Evolutionary conservation across 2,888 invertebrate species (phyloP), one percentile per base, ranked within the genome.

Genomic region (Blomia tropicalis): DNA sequence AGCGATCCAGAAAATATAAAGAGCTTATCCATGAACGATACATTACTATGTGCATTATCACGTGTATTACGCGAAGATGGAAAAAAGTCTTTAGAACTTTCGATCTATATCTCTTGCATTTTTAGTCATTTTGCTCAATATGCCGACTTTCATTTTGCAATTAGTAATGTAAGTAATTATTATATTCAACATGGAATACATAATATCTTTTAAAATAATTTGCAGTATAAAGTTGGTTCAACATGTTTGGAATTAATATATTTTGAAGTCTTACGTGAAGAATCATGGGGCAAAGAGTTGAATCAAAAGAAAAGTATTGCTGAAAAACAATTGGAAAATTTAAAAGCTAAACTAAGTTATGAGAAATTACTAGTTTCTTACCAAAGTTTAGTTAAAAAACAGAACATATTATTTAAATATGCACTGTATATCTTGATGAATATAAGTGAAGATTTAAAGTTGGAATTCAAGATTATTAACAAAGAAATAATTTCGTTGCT

Each of bases 101-200:
- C 92, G 69, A 93, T 91, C 69, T 93, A 93, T 75, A 88, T 98
- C 72, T 85, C 93, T 67, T 90, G 91, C 73, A 87, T 90, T 70
- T 96, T 96, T 77, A 91, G 92, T 74, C 95, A 92, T 73, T 92
- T 98, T 73, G 95, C 96, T 14, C 87, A 87, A 43, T 96, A 92
- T 73, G 84, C 86, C 70, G 86, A 88, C 71, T 96, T 96, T 77
- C 96, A 98, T 75, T 82, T 85, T 58, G 84, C 93, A 44, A 86
- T 98, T 66, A 81, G 91, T 59, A 91, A 93, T 73, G 92, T 62
- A 25, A 62, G 62, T 41, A 22, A 19, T n/a, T 47, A 41, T 41
- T 41, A 11, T 47, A 27, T n/a, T 11, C 11, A 31, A 56, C 11
- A 4, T 22, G 30, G 5, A 27, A 56, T 36, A 19, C 11, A 36